A percentile compares a stretch with the other conserved stretches of the same genome.
Conservation (phyloP, 2,888 invertebrate species). For the Leptopilina myrica region DNA sequence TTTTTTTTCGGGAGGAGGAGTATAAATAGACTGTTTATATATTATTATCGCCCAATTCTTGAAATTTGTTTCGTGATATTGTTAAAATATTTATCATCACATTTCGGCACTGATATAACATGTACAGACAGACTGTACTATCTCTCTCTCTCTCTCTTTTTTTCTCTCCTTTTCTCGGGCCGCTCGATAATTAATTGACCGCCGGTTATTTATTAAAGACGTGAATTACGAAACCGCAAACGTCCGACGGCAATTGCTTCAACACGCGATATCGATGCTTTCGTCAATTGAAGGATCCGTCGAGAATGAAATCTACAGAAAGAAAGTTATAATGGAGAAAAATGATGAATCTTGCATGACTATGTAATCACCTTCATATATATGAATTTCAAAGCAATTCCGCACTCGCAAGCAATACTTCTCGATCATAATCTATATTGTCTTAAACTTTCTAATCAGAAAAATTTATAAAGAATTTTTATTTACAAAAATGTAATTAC, state of each 20-base stretch:
- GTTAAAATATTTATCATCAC: slow-evolving; percentile 27
- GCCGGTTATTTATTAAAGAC: slow-evolving; percentile 58
- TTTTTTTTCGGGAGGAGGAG: no score
- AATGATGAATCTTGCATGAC: slow-evolving; percentile 30
- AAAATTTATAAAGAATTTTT: not conserved
- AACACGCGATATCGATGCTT: slow-evolving; percentile 58
- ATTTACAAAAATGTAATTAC: no score
- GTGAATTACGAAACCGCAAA: slow-evolving; percentile 57
- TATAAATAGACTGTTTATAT: not conserved
- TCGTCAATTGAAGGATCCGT: slow-evolving; percentile 38
- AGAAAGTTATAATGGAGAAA: slow-evolving; percentile 28
- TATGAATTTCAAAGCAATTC: slow-evolving; percentile 20
- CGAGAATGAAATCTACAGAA: slow-evolving; percentile 9
- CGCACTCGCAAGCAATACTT: not conserved
- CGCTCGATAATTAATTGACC: slow-evolving; percentile 57
- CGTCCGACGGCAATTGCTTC: slow-evolving; percentile 42
- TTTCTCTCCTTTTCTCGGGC: slow-evolving; percentile 4
- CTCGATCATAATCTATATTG: not conserved
- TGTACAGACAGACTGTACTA: slow-evolving; percentile 23
- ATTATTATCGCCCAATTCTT: not conserved
- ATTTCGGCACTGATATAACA: slow-evolving; percentile 25
- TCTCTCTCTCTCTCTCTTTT: not conserved
- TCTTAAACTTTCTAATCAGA: slow-evolving; percentile 16
- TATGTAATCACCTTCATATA: slow-evolving; percentile 33
- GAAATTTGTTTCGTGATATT: not conserved